Base-by-base conservation (phyloP, 2,113 vertebrate species). In the Recurvirostra avosetta region DNA sequence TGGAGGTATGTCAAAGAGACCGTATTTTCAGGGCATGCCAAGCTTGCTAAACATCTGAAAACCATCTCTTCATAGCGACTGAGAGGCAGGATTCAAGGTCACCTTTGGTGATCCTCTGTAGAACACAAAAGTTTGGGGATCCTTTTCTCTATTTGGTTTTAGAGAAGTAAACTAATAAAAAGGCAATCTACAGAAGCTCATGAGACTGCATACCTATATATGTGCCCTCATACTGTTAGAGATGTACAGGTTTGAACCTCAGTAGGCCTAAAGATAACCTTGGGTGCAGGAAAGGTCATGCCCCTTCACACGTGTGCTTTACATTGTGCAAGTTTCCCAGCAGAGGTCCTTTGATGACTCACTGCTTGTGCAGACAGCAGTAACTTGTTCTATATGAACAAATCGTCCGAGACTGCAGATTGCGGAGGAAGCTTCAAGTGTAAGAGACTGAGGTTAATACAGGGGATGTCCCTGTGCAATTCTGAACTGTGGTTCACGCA, bases 201-300 rank as follows among this genome's bases (percentile, higher is more conserved):
- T 0, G 0, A 36, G 43, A 59, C 20, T 58, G n/a, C 11, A 3
- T 41, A 23, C 25, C 22, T 84, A 12, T 4, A 2, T 34, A 11
- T 11, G 13, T 67, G n/a, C 52, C 67, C 56, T 73, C 18, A 2
- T 32, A 11, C 21, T 82, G 15, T 43, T 58, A 41, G 62, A 55
- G 29, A 45, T 43, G 26, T 62, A 53, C 11, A 40, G 27, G 32
- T 89, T 49, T 82, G 61, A 80, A 41, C 15, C 12, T 86, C 40
- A 43, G 30, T 13, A 52, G 26, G 26, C 56, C 66, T 65, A 15
- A 65, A 75, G 36, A 36, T 38, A 38, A 14, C 59, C 18, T 85
- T 26, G 75, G 16, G 32, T 74, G 80, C 27, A 58, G 49, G 52
- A 62, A 84, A 56, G 40, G 58, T 61, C 12, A 8, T 70, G 36